Evolutionary conservation across 1,140 invertebrate genomes (phyloP).

Genomic region (Lamellibrachia luymesi): DNA sequence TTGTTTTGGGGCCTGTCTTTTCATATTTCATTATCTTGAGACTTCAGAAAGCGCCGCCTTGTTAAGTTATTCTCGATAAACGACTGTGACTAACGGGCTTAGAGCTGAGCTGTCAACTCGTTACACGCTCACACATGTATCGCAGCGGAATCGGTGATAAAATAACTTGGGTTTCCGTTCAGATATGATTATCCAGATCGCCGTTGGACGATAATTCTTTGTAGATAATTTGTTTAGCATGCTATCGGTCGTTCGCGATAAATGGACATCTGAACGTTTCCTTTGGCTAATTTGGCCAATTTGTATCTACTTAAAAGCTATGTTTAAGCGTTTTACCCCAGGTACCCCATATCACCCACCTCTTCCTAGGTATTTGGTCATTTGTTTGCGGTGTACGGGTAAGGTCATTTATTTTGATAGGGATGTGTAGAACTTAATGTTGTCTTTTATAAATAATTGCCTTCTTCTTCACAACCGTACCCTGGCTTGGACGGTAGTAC

Average conservation of each 20-base stretch:
- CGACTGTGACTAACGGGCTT: not conserved
- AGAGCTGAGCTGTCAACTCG: not conserved
- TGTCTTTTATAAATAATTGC: too few species aligned
- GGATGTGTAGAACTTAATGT: too few species aligned
- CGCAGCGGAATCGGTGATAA: not conserved
- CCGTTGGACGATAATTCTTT: not conserved
- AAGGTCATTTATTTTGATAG: too few species aligned
- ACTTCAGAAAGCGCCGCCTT: conserved; percentile 1
- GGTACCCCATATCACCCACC: not conserved
- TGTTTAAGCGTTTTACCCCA: too few species aligned
- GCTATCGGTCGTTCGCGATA: not conserved
- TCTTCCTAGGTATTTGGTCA: not conserved
- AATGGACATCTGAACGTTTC: not conserved
- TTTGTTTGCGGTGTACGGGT: not conserved
- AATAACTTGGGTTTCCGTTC: not conserved
- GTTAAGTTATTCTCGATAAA: not conserved
- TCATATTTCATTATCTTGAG: not conserved
- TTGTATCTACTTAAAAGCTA: not conserved
- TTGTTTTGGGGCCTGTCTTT: not conserved
- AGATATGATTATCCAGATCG: not conserved
- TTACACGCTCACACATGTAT: not conserved
- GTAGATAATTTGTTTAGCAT: not conserved
- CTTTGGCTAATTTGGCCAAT: not conserved
- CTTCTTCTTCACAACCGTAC: too few species aligned
- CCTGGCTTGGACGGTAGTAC: too few species aligned